Conservation (phyloP, 2,797 vertebrate species). For the Glossophaga mutica region DNA sequence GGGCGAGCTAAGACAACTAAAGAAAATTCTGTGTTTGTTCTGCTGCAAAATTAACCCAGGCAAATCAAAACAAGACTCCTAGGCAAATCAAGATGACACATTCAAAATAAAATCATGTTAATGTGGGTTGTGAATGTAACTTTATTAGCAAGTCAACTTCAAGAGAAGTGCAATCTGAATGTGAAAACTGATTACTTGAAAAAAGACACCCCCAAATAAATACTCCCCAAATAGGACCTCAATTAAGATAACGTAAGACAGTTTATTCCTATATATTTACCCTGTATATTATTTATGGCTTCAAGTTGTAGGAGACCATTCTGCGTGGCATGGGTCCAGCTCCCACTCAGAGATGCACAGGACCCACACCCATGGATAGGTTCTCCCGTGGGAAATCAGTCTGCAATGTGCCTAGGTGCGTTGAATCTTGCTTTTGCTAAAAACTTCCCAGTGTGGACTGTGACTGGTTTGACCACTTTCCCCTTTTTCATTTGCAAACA, state of each 20-base stretch:
- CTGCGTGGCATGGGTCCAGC: too few species aligned
- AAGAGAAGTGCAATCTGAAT: conserved; percentile 51
- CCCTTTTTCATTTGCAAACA: too few species aligned
- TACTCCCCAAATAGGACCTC: neutral
- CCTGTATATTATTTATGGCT: conserved; percentile 66
- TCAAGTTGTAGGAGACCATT: neutral
- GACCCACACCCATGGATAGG: too few species aligned
- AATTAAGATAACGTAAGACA: conserved; percentile 32
- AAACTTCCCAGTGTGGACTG: too few species aligned
- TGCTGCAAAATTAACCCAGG: conserved; percentile 35
- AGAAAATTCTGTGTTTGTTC: conserved; percentile 44
- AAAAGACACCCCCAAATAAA: neutral
- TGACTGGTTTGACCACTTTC: too few species aligned
- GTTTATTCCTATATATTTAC: neutral
- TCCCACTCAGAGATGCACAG: too few species aligned
- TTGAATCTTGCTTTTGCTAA: too few species aligned
- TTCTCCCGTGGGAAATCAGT: too few species aligned
- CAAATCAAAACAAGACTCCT: conserved; percentile 59
- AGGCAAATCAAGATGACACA: conserved; percentile 70
- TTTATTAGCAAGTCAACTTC: conserved; percentile 69
- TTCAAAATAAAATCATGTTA: conserved; percentile 70
- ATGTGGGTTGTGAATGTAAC: conserved; percentile 41
- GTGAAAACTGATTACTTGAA: conserved; percentile 36
- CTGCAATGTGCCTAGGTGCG: too few species aligned
- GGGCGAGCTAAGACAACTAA: neutral